These are phyloP conservation scores for Eumerus sabulonum DNA, from an alignment of 2,888 invertebrate genomes.

Conservation along the genomic window DNA sequence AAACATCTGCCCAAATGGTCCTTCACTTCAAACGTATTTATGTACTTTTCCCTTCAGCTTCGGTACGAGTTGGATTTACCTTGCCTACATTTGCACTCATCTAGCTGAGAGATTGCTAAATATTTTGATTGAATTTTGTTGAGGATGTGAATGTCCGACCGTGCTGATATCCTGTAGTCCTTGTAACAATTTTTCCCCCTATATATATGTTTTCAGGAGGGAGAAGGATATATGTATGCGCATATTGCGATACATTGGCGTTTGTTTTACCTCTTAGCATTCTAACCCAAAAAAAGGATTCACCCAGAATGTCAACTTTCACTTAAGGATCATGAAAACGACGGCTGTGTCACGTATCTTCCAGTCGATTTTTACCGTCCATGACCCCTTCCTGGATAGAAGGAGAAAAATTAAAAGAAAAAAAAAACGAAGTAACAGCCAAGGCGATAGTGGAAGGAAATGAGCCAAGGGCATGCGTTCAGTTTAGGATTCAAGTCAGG, in stretches of 20 bases:
- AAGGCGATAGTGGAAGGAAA: background rate
- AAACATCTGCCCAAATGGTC: slow-evolving; percentile 51
- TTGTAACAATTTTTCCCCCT: background rate
- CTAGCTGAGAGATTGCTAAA: slow-evolving; percentile 45
- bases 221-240: too few species aligned
- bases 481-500: slow-evolving; percentile 43
- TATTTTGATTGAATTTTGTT: slow-evolving; percentile 64
- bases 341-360: slow-evolving; percentile 16
- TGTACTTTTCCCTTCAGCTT: slow-evolving; percentile 22
- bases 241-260: too few species aligned
- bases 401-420: too few species aligned
- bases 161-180: background rate
- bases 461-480: slow-evolving; percentile 9
- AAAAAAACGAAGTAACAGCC: slow-evolving; percentile 15
- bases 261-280: slow-evolving; percentile 19
- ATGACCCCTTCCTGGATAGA: slow-evolving; percentile 38
- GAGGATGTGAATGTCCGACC: background rate
- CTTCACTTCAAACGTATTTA: slow-evolving; percentile 43
- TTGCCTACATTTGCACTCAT: slow-evolving; percentile 8
- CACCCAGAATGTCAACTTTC: slow-evolving; percentile 9
- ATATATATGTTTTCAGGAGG: background rate
- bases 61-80: background rate
- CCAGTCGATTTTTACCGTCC: slow-evolving; percentile 25
- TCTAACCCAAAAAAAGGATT: slow-evolving; percentile 32
- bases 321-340: background rate